Conservation (phyloP, 2,797 vertebrate species). For the Picus viridis region DNA sequence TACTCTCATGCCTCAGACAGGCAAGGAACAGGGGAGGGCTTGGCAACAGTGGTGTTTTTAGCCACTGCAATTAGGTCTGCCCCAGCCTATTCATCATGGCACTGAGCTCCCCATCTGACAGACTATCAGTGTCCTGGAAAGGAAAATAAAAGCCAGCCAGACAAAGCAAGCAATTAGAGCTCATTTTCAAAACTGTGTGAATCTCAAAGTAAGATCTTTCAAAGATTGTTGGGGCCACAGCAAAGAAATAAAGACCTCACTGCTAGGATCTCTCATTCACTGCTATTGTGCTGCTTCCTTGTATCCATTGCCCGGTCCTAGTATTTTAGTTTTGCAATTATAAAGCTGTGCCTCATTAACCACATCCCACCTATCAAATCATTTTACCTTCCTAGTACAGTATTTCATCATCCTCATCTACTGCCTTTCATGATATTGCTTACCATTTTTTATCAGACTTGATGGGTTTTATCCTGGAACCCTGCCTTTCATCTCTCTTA, state of each 20-base stretch:
- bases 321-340: constrained; percentile 3
- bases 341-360: not conserved
- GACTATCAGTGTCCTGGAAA: not conserved
- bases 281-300: constrained; percentile 5
- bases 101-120: constrained; percentile 6
- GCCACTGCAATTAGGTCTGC: not conserved
- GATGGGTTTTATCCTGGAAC: not conserved
- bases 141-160: constrained; percentile 38
- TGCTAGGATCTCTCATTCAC: constrained; percentile 18
- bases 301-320: not conserved
- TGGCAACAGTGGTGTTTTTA: not conserved
- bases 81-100: not conserved
- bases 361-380: not conserved
- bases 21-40: not conserved
- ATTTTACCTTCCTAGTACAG: not conserved
- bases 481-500: not conserved
- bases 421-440: not conserved
- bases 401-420: not conserved
- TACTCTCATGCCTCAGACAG: accelerated
- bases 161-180: constrained; percentile 28
- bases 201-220: constrained; percentile 31
- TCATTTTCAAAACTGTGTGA: constrained; percentile 26
- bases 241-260: constrained; percentile 5
- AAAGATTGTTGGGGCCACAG: constrained; percentile 17
- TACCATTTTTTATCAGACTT: not conserved